These are phyloP conservation scores for Syngnathus acus DNA, from an alignment of 2,797 vertebrate genomes.

Conservation along the genomic window DNA sequence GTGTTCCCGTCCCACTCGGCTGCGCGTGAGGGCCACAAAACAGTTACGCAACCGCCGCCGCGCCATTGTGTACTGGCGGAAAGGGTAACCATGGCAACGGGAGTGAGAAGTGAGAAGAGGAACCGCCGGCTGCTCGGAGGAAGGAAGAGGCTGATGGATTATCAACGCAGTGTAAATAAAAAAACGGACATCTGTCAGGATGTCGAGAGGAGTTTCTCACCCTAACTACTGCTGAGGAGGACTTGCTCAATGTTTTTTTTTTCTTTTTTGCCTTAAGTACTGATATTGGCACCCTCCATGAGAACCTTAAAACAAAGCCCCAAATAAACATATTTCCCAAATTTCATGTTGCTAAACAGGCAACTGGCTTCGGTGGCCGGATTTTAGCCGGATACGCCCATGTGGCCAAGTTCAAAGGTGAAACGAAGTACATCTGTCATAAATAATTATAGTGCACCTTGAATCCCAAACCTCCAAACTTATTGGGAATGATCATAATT, in stretches of 20 bases:
- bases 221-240: too few relatives aligned
- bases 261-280: too few relatives aligned
- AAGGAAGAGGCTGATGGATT: slow-evolving; percentile 42
- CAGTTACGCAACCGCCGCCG: slow-evolving; percentile 64
- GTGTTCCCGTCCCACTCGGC: slow-evolving; percentile 59
- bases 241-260: neutral
- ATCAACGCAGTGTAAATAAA: slow-evolving; percentile 5
- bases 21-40: slow-evolving; percentile 49
- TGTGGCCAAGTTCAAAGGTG: too few relatives aligned
- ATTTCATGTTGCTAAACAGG: too few relatives aligned
- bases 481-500: neutral
- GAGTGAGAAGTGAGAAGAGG: slow-evolving; percentile 42
- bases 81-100: slow-evolving; percentile 70
- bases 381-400: too few relatives aligned
- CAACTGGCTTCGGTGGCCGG: too few relatives aligned
- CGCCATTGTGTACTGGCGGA: slow-evolving; percentile 56
- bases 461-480: too few relatives aligned
- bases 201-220: neutral
- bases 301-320: too few relatives aligned
- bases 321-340: too few relatives aligned
- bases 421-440: too few relatives aligned
- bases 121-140: slow-evolving; percentile 29
- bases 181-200: neutral
- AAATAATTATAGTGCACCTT: too few relatives aligned
- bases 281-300: too few relatives aligned